A percentile compares a stretch with the other conserved stretches of the same genome.
phyloP scores from a whole-genome alignment of 2,797 vertebrate genomes.

The Anableps anableps region DNA sequence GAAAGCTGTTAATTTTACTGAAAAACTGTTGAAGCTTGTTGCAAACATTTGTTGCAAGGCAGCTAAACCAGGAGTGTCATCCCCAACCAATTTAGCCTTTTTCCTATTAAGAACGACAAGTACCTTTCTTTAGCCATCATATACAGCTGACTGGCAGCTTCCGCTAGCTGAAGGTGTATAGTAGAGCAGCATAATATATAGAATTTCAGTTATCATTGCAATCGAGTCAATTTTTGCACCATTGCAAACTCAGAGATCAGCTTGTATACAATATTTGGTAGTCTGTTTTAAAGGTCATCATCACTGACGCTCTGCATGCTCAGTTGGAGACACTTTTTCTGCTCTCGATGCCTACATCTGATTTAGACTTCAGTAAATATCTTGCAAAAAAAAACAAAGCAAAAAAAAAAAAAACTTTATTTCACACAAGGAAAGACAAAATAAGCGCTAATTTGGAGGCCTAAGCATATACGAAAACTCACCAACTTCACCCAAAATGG shows the following conservation, averaged over 20 bases:
- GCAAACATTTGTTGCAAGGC: background rate
- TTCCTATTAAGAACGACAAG: too few relatives aligned
- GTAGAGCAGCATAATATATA: background rate
- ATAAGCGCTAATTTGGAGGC: too few relatives aligned
- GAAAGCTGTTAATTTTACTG: background rate
- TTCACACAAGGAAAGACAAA: too few relatives aligned
- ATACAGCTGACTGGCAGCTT: background rate
- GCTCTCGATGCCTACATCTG: too few relatives aligned
- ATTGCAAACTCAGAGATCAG: background rate
- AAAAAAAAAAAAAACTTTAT: too few relatives aligned
- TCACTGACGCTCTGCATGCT: background rate
- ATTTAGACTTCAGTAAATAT: too few relatives aligned
- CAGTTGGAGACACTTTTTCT: too few relatives aligned
- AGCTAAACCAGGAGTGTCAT: background rate
- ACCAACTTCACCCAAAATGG: too few relatives aligned
- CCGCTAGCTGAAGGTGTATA: background rate
- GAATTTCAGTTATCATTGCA: background rate
- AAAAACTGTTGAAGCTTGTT: background rate
- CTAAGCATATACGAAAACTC: too few relatives aligned
- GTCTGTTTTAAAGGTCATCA: background rate
- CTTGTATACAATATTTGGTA: background rate
- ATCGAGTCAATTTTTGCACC: background rate
- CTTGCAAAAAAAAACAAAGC: too few relatives aligned
- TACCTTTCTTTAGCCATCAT: background rate
- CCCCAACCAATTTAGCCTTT: background rate